Conservation (phyloP, 2,113 vertebrate species). For the Anolis carolinensis region DNA sequence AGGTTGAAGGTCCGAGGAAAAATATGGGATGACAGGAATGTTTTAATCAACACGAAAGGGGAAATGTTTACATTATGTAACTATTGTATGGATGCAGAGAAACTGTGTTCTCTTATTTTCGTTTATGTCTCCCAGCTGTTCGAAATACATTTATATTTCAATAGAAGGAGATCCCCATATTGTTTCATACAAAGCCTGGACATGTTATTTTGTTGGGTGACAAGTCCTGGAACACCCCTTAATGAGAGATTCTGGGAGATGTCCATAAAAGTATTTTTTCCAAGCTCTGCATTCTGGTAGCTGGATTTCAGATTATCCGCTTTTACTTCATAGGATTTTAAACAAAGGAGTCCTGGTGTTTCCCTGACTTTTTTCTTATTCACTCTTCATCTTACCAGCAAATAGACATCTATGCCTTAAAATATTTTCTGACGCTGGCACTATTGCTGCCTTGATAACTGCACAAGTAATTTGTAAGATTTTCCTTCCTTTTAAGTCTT, state of each 20-base stretch:
- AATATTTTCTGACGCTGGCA: slow-evolving; percentile 47
- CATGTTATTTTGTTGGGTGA: not conserved
- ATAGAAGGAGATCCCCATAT: not conserved
- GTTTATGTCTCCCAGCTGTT: not conserved
- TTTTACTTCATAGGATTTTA: not conserved
- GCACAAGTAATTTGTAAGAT: slow-evolving; percentile 47
- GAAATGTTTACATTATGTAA: not conserved
- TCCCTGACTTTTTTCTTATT: slow-evolving; percentile 8
- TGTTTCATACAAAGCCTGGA: not conserved
- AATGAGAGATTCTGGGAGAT: no score
- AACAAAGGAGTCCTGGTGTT: not conserved
- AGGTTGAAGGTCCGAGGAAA: not conserved
- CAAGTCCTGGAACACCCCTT: no score
- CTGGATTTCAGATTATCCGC: not conserved
- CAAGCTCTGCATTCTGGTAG: not conserved
- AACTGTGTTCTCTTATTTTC: not conserved
- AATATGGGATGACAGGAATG: not conserved
- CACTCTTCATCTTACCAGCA: slow-evolving; percentile 22
- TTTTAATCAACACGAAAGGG: not conserved
- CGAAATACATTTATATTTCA: not conserved
- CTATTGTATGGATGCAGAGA: not conserved
- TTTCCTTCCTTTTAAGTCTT: slow-evolving; percentile 43
- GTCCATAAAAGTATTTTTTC: no score
- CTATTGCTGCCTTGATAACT: slow-evolving; percentile 45
- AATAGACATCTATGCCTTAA: slow-evolving; percentile 33